Evolutionary conservation across 2,888 invertebrate species (phyloP).

Genomic region (Xanthia togata): DNA sequence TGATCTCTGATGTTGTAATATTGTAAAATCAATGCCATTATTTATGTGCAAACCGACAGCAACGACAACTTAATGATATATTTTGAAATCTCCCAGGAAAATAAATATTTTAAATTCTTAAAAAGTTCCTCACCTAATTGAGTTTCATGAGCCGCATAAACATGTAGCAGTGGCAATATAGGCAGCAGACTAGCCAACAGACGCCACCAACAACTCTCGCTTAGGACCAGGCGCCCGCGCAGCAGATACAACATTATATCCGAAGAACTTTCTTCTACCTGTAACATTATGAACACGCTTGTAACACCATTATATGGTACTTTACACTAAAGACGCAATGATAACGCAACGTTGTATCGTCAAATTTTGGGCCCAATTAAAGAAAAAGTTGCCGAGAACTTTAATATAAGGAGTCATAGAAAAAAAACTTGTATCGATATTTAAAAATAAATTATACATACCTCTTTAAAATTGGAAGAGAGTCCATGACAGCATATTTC

Average conservation of each 20-base stretch:
- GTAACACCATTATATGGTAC: background rate
- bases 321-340: background rate
- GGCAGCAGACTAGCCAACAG: conserved; percentile 91
- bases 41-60: background rate
- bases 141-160: conserved; percentile 89
- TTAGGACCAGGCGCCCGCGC: conserved; percentile 91
- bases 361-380: background rate
- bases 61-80: too few relatives aligned
- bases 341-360: background rate
- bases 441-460: conserved; percentile 42
- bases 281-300: conserved; percentile 38
- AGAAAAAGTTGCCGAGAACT: background rate
- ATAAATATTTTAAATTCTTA: background rate
- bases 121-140: conserved; percentile 75
- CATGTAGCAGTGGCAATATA: conserved; percentile 91
- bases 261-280: conserved; percentile 91
- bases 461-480: conserved; percentile 81
- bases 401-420: background rate
- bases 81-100: background rate
- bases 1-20: too few relatives aligned
- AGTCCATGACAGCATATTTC: conserved; percentile 92
- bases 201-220: conserved; percentile 91
- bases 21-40: background rate
- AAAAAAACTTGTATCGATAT: too few relatives aligned
- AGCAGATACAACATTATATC: conserved; percentile 91